These are phyloP conservation scores for Motacilla tschutschensis DNA, from an alignment of 2,113 vertebrate species.

Conservation along the genomic window DNA sequence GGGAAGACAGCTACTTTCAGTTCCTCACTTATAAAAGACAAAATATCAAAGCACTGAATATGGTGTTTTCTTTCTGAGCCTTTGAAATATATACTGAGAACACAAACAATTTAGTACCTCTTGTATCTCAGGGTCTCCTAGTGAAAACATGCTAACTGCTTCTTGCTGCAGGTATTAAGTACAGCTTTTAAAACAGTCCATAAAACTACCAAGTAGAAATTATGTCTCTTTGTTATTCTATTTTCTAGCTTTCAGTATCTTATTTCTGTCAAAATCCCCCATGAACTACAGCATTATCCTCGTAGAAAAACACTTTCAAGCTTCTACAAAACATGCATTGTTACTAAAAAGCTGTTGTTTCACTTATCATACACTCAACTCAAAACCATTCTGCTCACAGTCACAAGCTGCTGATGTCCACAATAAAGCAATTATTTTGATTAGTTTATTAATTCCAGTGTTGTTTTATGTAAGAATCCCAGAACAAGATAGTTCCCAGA, in stretches of 20 bases:
- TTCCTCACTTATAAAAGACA: background rate
- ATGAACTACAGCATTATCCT: background rate
- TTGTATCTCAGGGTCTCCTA: background rate
- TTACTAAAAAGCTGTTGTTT: background rate
- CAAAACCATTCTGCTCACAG: background rate
- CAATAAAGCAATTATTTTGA: background rate
- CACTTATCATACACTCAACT: background rate
- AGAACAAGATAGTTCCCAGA: background rate
- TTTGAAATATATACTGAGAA: background rate
- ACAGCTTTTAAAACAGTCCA: background rate
- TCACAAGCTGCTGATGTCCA: background rate
- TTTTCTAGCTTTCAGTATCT: background rate
- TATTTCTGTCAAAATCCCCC: background rate
- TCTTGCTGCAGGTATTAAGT: background rate
- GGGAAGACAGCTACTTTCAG: background rate
- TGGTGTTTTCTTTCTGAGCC: background rate
- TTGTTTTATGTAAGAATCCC: background rate
- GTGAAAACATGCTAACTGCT: background rate
- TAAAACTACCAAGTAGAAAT: background rate
- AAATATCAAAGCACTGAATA: background rate
- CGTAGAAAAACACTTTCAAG: background rate
- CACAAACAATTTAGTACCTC: background rate
- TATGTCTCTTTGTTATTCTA: background rate
- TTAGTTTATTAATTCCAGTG: background rate
- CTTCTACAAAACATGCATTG: background rate